Evolutionary conservation across 2,797 vertebrate species (phyloP), one percentile per base, ranked within the genome.

Genomic region (Propithecus deckenii): DNA sequence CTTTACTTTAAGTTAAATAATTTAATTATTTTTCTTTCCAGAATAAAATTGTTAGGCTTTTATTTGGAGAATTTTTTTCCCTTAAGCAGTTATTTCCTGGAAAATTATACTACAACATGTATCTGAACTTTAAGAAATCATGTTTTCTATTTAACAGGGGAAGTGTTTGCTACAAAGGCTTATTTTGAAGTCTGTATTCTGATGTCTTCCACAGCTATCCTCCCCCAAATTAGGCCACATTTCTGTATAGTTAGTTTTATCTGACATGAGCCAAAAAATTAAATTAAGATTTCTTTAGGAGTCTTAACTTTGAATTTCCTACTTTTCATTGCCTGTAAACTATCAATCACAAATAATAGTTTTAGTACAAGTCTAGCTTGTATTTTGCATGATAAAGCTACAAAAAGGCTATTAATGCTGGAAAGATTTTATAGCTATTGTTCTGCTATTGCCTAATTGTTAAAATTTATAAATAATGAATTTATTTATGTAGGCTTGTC

Each of bases 351-450:
- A 98, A 97, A 93, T 74, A 86, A 85, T 93, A 96, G 69, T 74
- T 96, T 96, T 67, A 92, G 61, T 97, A 97, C 93, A 87, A 97
- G 93, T 98, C 95, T 97, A 97, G 96, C 95, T 78, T 97, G 92
- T 95, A 97, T 97, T 98, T 75, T 98, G 98, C 98, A 98, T 98
- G 98, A 97, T 97, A 97, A 98, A 96, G 87, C 95, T 96, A 65
- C 95, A 86, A 94, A 97, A 94, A 79, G 65, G 91, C 85, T 97
- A 22, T 94, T 97, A 96, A 97, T 97, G 91, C 91, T 97, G 48
- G 32, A 81, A 97, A 95, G 91, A 95, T 71, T 69, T 81, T 43
- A 10, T 97, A 96, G 92, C 65, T 97, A 92, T 97, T 95, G 69
- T 94, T 98, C 80, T 86, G 88, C 46, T 84, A 0, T 97, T 95